Base-by-base conservation (phyloP, 1,140 invertebrate genomes). In the Paralvinella palmiformis region DNA sequence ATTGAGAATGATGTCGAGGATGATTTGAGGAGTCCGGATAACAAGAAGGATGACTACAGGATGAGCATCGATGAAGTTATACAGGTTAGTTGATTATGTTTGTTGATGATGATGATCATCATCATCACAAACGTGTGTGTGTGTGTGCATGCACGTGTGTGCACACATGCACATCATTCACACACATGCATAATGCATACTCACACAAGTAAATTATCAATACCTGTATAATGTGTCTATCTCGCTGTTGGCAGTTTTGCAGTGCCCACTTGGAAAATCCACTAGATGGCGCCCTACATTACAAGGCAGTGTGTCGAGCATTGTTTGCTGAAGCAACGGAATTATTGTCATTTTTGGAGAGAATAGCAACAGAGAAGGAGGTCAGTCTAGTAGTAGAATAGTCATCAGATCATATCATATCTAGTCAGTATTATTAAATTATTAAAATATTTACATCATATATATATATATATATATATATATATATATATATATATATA, bases 261-360 rank as follows among this genome's bases (percentile, higher is more conserved):
- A 81, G 83, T 5, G 84, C 83, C 68, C 88, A 90, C 73, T 78
- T 88, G 22, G 85, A 85, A 36, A 84, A 79, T 59, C 81, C 81
- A 1, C 73, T 75, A 20, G 81, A 84, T 65, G 87, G 89, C 0
- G 89, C 90, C 72, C 83, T 85, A 48, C 92, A 96, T 83, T 96
- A 94, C 82, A 87, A 87, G 73, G 91, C 92, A 55, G 92, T 96
- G 44, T 92, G 93, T 77, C 84, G 91, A 60, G 92, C 92, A 27
- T 84, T 96, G 66, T 90, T 95, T 24, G 87, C 91, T 1, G 94
- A 98, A 82, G 89, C 91, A 17, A 80, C 92, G 31, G 93, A 96
- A 79, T 84, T 98, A 58, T 86, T 90, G 17, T 87, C 89, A 27
- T 96, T 96, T 84, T 83, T 97, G 57, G 87, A 91, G 72, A 88